These are phyloP conservation scores for Pelvicachromis taeniatus DNA, from an alignment of 2,113 vertebrate genomes.

Conservation along the genomic window DNA sequence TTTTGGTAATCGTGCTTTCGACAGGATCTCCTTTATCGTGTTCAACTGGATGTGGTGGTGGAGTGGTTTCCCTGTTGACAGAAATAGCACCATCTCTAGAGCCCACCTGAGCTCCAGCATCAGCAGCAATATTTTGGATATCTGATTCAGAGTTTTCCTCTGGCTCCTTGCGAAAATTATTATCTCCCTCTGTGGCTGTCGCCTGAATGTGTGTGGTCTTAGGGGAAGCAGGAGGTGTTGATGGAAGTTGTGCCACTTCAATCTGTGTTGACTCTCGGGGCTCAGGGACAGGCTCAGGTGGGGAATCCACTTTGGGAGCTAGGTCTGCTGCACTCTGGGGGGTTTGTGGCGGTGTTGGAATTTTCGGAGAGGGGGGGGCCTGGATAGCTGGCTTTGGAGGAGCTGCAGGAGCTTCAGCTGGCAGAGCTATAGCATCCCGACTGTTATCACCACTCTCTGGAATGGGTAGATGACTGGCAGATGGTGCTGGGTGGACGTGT, in stretches of 20 bases:
- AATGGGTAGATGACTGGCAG: background rate
- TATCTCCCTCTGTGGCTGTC: background rate
- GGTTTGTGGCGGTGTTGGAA: background rate
- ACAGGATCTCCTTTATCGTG: background rate
- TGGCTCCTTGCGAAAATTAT: conserved; percentile 9
- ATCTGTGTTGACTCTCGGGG: background rate
- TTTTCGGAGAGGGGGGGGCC: background rate
- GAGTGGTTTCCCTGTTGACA: background rate
- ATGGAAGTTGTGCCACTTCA: background rate
- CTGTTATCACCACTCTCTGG: background rate
- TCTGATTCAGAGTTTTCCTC: conserved; percentile 52
- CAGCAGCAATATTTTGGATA: background rate
- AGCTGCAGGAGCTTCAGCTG: background rate
- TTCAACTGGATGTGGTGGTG: background rate
- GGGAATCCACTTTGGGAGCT: background rate
- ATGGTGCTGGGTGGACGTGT: conserved; percentile 52
- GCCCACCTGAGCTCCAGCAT: background rate
- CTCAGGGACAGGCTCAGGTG: conserved; percentile 16
- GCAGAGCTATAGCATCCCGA: background rate
- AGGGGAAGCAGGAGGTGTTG: conserved; percentile 38
- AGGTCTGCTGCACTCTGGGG: background rate
- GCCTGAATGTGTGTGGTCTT: background rate
- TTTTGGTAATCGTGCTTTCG: background rate
- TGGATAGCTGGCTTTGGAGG: background rate
- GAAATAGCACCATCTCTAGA: background rate